Base-by-base conservation (phyloP, 2,113 vertebrate species). In the Monopterus albus region DNA sequence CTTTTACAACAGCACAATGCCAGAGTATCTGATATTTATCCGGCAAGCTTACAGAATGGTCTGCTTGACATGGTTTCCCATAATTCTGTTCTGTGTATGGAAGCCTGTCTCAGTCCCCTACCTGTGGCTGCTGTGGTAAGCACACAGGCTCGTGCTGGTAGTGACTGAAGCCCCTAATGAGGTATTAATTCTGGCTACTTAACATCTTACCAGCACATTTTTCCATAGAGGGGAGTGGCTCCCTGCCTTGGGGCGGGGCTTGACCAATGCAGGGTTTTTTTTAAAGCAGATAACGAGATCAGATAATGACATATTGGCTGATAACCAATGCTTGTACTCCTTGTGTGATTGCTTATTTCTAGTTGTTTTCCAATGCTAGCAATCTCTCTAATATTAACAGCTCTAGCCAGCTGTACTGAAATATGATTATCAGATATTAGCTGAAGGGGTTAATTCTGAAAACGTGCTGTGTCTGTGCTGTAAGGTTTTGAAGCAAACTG, bases 31-130 rank as follows among this genome's bases (percentile, higher is more conserved):
- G 65, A 70, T 76, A 70, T 85, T 65, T 66, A 66, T 66, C 35
- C 46, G 20, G 53, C 28, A 49, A 60, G 74, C 71, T 71, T 43
- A 65, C 57, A 65, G 46, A 57, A 75, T 51, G 53, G 62, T 58
- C 76, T 38, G 56, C 56, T 46, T 20, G 57, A 60, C 62, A 80
- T 58, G 53, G 36, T 79, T 89, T 81, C 77, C 77, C 79, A 81
- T 74, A 82, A 86, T 77, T 64, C 75, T 38, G 46, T 46, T 82
- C 67, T 87, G 69, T 78, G 62, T 78, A 75, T 64, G 83, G 75
- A 81, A 68, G 59, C 61, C 57, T 65, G 73, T 38, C 51, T 67
- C 65, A 23, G 59, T 67, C 77, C 71, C 75, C 76, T 80, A 72
- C 78, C 80, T 84, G 70, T 78, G 80, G 80, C 75, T 71, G 64